Conservation (phyloP, 2,888 invertebrate genomes). For the Hartigia nigra region DNA sequence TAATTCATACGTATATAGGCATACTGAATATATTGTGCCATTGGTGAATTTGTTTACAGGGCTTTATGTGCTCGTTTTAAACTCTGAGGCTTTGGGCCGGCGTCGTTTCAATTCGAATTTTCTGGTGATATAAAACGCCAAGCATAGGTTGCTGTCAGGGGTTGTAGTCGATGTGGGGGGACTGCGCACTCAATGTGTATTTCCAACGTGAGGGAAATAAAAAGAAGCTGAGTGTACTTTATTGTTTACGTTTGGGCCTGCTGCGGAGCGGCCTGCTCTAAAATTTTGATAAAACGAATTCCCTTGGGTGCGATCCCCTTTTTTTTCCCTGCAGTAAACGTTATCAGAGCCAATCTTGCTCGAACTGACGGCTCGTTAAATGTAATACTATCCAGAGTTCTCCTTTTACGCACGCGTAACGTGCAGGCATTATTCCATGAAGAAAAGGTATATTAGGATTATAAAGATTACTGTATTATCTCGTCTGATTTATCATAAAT, state of each 20-base stretch:
- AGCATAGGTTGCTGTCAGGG: conserved; percentile 25
- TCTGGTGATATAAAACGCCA: conserved; percentile 53
- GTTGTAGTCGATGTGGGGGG: not conserved
- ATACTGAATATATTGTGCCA: not conserved
- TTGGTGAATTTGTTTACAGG: conserved; percentile 35
- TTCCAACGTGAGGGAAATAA: not conserved
- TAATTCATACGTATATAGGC: not conserved
- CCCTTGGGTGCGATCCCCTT: not conserved
- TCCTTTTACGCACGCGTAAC: not conserved
- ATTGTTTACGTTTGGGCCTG: not conserved
- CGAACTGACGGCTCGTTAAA: not conserved
- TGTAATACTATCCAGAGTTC: not conserved
- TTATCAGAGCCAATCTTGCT: not conserved
- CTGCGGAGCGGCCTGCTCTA: not conserved
- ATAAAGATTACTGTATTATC: not conserved
- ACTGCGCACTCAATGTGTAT: not conserved
- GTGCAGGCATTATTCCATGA: not conserved
- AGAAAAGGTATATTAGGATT: not conserved
- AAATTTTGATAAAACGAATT: not conserved
- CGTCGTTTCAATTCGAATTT: conserved; percentile 54
- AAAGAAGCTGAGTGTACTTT: not conserved
- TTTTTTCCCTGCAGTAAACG: not conserved
- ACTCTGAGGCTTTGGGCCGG: conserved; percentile 33
- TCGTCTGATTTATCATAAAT: not conserved
- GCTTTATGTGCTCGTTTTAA: conserved; percentile 49